Conservation (phyloP, 2,888 invertebrate genomes). For the Leptura quadrifasciata region DNA sequence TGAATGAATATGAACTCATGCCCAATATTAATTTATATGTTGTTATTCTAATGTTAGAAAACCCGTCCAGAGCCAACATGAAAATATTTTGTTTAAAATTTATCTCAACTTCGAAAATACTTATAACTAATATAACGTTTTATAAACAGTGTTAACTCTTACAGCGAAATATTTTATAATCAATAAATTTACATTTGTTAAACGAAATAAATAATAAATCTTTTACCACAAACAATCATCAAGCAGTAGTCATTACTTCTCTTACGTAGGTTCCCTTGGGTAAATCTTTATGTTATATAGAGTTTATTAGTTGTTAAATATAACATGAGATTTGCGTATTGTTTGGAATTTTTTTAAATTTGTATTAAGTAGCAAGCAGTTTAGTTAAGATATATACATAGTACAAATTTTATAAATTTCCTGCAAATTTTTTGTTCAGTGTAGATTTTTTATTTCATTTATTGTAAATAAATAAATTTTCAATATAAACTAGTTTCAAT, state of each 20-base stretch:
- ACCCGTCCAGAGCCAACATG: conserved; percentile 6
- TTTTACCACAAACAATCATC: not conserved
- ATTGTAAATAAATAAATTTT: not conserved
- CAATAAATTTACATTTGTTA: not conserved
- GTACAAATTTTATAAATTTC: not conserved
- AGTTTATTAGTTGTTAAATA: conserved; percentile 2
- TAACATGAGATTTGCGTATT: not conserved
- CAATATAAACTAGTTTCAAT: not conserved
- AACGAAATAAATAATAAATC: not conserved
- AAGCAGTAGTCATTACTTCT: not conserved
- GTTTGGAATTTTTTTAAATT: not conserved
- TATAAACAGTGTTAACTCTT: not conserved
- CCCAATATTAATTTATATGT: not conserved
- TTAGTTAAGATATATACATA: not conserved
- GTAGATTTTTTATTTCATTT: not conserved
- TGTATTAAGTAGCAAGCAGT: not conserved
- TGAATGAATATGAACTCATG: not conserved
- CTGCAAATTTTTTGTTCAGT: not conserved
- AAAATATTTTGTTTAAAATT: not conserved
- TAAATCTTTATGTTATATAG: not conserved
- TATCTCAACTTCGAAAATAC: not conserved
- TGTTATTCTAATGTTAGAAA: not conserved
- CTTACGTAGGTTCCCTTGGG: not conserved
- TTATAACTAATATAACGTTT: not conserved
- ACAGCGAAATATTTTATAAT: conserved; percentile 7